Conservation (phyloP, 2,888 invertebrate genomes). For the Tholera decimalis region DNA sequence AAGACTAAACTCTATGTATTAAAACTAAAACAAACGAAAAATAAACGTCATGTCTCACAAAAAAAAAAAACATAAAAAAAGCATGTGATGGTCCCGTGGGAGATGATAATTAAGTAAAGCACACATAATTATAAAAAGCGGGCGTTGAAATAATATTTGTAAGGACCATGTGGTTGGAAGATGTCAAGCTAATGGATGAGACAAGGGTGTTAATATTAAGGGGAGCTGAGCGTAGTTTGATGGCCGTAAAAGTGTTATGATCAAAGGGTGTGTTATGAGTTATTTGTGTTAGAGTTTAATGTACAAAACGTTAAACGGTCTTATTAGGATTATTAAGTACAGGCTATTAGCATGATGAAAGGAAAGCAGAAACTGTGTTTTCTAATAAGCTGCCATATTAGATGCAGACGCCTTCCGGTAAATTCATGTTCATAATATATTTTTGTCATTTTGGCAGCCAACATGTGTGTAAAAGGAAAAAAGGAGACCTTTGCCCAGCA, state of each 20-base stretch:
- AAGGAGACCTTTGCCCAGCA: background rate
- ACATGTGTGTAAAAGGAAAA: no score
- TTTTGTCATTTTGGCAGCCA: background rate
- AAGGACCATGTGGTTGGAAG: conserved; percentile 76
- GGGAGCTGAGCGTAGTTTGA: conserved; percentile 33
- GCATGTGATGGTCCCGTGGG: conserved; percentile 51
- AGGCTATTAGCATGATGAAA: conserved; percentile 5
- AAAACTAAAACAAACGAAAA: conserved; percentile 45
- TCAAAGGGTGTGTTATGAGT: conserved; percentile 48
- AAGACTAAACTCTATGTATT: conserved; percentile 4
- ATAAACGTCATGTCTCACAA: conserved; percentile 23
- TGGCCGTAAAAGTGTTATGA: conserved; percentile 48
- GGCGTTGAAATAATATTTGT: conserved; percentile 86
- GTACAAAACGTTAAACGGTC: conserved; percentile 30
- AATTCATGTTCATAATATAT: background rate
- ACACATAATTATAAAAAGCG: conserved; percentile 80
- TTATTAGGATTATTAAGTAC: conserved; percentile 14
- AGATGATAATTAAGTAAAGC: conserved; percentile 66
- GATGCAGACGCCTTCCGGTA: background rate
- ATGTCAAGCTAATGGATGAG: conserved; percentile 73
- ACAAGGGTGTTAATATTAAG: conserved; percentile 52
- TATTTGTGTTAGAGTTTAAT: conserved; percentile 23
- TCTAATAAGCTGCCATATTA: background rate
- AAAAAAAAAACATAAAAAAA: conserved; percentile 37
- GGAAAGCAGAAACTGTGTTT: background rate